A percentile compares a stretch with the other conserved stretches of the same genome.
These are phyloP conservation scores for Apotomis capreana DNA, from an alignment of 2,888 invertebrate genomes.

Conservation along the genomic window DNA sequence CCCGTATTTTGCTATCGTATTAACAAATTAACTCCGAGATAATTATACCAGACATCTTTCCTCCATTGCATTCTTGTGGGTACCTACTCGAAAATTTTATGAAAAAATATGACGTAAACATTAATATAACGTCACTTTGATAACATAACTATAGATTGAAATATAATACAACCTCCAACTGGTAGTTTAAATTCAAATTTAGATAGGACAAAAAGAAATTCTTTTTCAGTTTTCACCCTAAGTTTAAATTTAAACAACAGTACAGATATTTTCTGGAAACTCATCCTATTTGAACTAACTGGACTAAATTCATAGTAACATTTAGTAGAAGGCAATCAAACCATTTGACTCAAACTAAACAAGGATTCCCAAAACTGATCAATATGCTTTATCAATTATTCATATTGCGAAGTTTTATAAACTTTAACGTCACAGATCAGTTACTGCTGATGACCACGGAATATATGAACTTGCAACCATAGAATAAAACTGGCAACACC, in stretches of 20 bases:
- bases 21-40: too few relatives aligned
- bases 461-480: not conserved
- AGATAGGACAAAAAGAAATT: not conserved
- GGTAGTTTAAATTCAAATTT: slow-evolving; percentile 14
- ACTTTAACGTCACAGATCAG: too few relatives aligned
- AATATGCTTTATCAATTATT: not conserved
- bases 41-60: too few relatives aligned
- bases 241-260: slow-evolving; percentile 29
- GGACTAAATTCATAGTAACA: slow-evolving; percentile 17
- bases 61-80: not conserved
- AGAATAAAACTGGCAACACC: not conserved
- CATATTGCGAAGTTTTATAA: too few relatives aligned
- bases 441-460: not conserved
- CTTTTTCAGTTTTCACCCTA: not conserved
- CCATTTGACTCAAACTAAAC: not conserved
- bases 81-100: not conserved
- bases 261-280: not conserved
- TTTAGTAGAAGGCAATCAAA: slow-evolving; percentile 16
- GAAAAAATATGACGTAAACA: slow-evolving; percentile 3
- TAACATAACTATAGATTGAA: slow-evolving; percentile 41
- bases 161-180: slow-evolving; percentile 30
- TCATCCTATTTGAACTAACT: not conserved
- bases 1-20: too few relatives aligned
- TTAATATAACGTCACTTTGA: slow-evolving; percentile 45
- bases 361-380: not conserved